Evolutionary conservation across 2,113 vertebrate species (phyloP).

Genomic region (Tyrannus savana): DNA sequence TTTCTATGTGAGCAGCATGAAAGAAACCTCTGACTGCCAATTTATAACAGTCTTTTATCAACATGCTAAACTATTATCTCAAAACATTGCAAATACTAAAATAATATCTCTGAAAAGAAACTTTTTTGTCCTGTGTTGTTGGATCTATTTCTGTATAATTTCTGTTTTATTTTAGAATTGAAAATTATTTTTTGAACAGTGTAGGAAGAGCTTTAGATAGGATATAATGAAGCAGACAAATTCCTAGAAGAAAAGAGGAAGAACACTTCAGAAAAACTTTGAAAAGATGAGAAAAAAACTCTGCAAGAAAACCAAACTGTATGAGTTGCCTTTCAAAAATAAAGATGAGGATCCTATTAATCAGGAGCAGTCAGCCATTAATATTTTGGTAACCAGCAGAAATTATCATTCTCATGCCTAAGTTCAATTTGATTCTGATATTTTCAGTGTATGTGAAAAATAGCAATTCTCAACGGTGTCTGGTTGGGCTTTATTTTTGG

Average conservation of each 20-base stretch:
- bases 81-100: neutral
- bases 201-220: slow-evolving; percentile 6
- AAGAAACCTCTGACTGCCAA: neutral
- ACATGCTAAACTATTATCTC: neutral
- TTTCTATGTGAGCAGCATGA: neutral
- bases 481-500: neutral
- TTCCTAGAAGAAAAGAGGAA: neutral
- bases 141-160: neutral
- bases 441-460: neutral
- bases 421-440: neutral
- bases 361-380: neutral
- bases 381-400: neutral
- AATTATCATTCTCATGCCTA: neutral
- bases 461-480: neutral
- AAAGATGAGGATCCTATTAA: neutral
- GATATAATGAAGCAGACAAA: neutral
- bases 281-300: slow-evolving; percentile 47
- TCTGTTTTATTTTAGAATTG: neutral
- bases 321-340: neutral
- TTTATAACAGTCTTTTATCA: neutral
- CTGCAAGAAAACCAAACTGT: slow-evolving; percentile 47
- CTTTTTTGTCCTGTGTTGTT: neutral
- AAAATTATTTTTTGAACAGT: slow-evolving; percentile 32
- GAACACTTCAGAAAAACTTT: slow-evolving; percentile 19
- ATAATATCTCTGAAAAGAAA: neutral